Conservation (phyloP, 2,113 vertebrate species). For the Isichthys henryi region DNA sequence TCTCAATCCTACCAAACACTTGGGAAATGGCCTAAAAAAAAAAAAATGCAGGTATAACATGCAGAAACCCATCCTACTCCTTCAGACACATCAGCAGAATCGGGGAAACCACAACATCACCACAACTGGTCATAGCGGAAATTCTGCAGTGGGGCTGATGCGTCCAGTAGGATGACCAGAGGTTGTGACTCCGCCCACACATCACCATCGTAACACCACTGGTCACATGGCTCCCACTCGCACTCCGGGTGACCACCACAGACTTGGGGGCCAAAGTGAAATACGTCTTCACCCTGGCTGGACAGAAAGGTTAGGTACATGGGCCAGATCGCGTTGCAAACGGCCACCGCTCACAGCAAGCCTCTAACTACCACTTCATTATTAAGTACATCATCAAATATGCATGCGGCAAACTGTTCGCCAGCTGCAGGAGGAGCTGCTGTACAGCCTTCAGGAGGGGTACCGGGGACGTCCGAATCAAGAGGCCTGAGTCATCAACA, state of each 20-base stretch:
- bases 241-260: not conserved
- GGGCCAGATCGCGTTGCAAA: conserved; percentile 10
- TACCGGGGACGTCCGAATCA: not conserved
- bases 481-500: not conserved
- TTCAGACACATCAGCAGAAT: not conserved
- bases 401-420: not conserved
- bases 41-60: not conserved
- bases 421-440: not conserved
- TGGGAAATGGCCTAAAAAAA: not conserved
- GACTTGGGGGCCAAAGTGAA: not conserved
- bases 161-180: not conserved
- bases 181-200: not conserved
- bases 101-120: not conserved
- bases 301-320: not conserved
- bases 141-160: not conserved
- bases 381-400: conserved; percentile 16
- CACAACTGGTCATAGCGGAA: not conserved
- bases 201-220: not conserved
- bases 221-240: not conserved
- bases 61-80: not conserved
- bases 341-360: not conserved
- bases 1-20: not conserved
- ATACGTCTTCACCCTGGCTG: not conserved
- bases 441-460: not conserved
- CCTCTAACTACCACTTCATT: conserved; percentile 11